Base-by-base conservation (phyloP, 1,140 invertebrate genomes). In the Danaus plexippus region DNA sequence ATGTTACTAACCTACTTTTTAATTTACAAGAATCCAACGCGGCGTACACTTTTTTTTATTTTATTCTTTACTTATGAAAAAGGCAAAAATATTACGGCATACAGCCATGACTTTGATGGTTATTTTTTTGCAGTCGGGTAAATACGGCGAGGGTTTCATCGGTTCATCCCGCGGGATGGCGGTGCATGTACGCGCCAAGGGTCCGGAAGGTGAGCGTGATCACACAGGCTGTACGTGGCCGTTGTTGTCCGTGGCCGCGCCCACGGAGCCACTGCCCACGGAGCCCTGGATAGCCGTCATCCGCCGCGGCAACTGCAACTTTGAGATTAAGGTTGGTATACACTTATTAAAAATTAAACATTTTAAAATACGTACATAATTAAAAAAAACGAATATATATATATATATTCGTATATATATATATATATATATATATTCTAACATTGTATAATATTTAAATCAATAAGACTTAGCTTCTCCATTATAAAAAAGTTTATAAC, bases 281-380 rank as follows among this genome's bases (percentile, higher is more conserved):
- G 80, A 77, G 43, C 88, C 91, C 0, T 95, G 94, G 93, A 91
- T 95, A 53, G 94, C 94, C 1, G 81, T 95, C 48, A 91, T 95
- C 4, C 89, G 90, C 62, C 80, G 93, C 11, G 94, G 94, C 18
- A 87, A 78, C 12, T 95, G 94, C 80, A 92, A 92, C 64, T 94
- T 94, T 73, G 91, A 94, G 70, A 89, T 90, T 47, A 95, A 95
- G 83, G 88, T 90, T 51, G 22, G 22, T 32, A 32, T 32, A 32
- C 7, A 2, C 6, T 22, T 22, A 22, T n/a, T n/a, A n/a, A n/a
- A n/a, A n/a, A n/a, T n/a, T n/a, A n/a, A n/a, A n/a, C n/a, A 15
- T 15, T 15, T 15, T 3, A 15, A 15, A 15, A 15, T 15, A 15
- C 15, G 1, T 15, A 15, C 15, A 15, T 15, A 1, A 15, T 15